Base-by-base conservation (phyloP, 2,797 vertebrate genomes). In the Mus caroli region DNA sequence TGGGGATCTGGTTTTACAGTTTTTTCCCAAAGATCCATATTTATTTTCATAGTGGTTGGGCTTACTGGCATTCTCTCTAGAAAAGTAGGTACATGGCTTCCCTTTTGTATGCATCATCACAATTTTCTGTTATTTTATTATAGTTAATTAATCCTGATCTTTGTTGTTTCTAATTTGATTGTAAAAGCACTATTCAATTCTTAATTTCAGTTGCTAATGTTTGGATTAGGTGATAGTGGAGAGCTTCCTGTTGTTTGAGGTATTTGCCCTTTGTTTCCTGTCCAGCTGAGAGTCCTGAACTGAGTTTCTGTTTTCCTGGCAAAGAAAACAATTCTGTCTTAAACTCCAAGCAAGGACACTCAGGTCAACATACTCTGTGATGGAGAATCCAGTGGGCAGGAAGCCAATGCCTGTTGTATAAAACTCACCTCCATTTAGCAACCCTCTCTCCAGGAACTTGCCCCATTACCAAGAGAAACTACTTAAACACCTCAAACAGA, bases 91-190 rank as follows among this genome's bases (percentile, higher is more conserved):
- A 56, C 26, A 11, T 15, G 15, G 34, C 15, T 28, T 87, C 6
- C 8, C 24, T 56, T 56, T 43, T 34, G 43, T 56, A 10, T 37
- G 37, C 5, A 31, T 43, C 17, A 6, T 20, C 17, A 20, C 24
- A 75, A 14, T 54, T 20, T 88, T 31, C n/a, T 73, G 6, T 40
- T 56, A 60, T 71, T 94, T 37, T 26, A 69, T 52, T 87, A 76
- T 40, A 87, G 50, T 71, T 85, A 50, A 52, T 46, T 52, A 54
- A 7, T 56, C 31, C 31, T 83, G n/a, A 60, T 83, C 14, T 86
- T 88, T 54, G 3, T 58, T 40, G 1, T 77, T 26, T 96, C 94
- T 94, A 84, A 88, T 91, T 93, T 64, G 10, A 77, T 93, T 87
- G 85, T 67, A 85, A 89, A 79, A 46, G 17, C 5, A 43, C 19